These are phyloP conservation scores for Netelia virgata DNA, from an alignment of 2,888 invertebrate species.

Conservation along the genomic window DNA sequence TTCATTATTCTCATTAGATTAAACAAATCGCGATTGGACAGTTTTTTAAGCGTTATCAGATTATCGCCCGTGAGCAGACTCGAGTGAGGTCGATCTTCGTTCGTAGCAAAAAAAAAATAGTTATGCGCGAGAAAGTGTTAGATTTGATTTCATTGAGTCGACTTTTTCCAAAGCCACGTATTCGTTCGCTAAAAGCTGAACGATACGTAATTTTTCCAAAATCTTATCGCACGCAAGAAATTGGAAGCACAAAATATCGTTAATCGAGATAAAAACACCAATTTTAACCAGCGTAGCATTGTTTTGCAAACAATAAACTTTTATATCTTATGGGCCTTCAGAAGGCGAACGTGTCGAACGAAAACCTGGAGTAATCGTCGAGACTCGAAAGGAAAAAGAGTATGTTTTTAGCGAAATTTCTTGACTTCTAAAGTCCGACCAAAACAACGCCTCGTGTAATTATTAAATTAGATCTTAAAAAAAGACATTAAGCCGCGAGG, in stretches of 20 bases:
- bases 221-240: constrained; percentile 6
- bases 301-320: neutral
- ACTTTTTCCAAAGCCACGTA: neutral
- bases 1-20: constrained; percentile 30
- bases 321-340: neutral
- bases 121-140: constrained; percentile 26
- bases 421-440: constrained; percentile 24
- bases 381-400: constrained; percentile 26
- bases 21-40: constrained; percentile 51
- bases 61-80: constrained; percentile 41
- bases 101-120: constrained; percentile 31
- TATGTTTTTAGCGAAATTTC: constrained; percentile 23
- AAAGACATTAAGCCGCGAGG: neutral
- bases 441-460: constrained; percentile 14
- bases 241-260: neutral
- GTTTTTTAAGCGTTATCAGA: constrained; percentile 58
- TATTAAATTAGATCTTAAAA: constrained; percentile 18
- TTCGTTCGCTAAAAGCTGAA: neutral
- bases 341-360: neutral
- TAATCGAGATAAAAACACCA: neutral
- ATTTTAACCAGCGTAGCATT: neutral
- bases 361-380: neutral
- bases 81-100: constrained; percentile 42
- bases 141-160: constrained; percentile 50
- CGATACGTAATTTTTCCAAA: constrained; percentile 3